These are phyloP conservation scores for Archips crataeganus DNA, from an alignment of 2,888 invertebrate genomes.

Conservation along the genomic window DNA sequence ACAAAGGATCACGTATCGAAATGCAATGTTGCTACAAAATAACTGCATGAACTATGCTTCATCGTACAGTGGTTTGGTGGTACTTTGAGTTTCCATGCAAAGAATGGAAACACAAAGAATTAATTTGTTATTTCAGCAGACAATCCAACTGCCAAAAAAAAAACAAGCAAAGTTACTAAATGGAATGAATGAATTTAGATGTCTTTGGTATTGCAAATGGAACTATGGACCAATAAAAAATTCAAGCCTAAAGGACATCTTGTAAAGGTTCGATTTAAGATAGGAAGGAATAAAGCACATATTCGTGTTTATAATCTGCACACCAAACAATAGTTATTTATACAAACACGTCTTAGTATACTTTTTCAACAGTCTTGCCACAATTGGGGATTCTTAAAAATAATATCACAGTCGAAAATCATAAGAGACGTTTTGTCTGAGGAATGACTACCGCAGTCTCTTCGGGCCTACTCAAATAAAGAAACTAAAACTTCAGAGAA, in stretches of 20 bases:
- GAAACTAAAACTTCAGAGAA: constrained; percentile 53
- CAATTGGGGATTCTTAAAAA: constrained; percentile 62
- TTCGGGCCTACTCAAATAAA: constrained; percentile 51
- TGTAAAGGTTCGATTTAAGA: constrained; percentile 17
- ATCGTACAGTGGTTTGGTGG: constrained; percentile 40
- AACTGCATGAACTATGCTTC: constrained; percentile 27
- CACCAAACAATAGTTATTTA: constrained; percentile 55
- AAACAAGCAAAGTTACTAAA: constrained; percentile 40
- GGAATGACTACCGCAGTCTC: constrained; percentile 73
- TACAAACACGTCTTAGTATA: constrained; percentile 49
- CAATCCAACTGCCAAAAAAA: constrained; percentile 42
- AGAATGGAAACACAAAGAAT: constrained; percentile 28
- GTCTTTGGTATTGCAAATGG: constrained; percentile 37
- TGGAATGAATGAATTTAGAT: constrained; percentile 34
- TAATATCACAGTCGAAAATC: constrained; percentile 80
- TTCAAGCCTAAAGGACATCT: constrained; percentile 25
- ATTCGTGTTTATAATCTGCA: constrained; percentile 48
- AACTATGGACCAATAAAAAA: constrained; percentile 20
- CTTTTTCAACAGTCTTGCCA: constrained; percentile 53
- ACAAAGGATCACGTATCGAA: constrained; percentile 33
- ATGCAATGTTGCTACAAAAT: constrained; percentile 43
- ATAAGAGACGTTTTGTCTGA: constrained; percentile 54
- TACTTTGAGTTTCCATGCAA: constrained; percentile 40
- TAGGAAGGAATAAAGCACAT: constrained; percentile 29
- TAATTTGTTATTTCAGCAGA: constrained; percentile 42